A percentile compares a stretch with the other conserved stretches of the same genome.
Evolutionary conservation across 1,140 invertebrate species (phyloP).

Genomic region (Neotoxoptera formosana): DNA sequence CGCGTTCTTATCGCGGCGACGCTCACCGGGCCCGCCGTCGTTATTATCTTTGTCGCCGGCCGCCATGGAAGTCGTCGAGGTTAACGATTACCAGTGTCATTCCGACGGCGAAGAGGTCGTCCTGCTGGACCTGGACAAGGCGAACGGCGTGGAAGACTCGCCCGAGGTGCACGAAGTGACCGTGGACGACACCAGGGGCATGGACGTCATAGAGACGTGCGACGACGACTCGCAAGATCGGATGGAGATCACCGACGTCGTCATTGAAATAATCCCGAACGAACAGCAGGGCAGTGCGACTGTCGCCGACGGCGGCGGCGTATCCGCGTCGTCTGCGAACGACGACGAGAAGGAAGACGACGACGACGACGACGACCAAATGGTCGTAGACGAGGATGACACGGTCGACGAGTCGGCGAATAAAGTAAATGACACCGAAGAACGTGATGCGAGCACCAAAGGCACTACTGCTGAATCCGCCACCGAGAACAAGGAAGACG

Average conservation of each 20-base stretch:
- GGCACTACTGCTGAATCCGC: neutral
- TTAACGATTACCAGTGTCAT: slow-evolving; percentile 35
- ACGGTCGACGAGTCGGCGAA: neutral
- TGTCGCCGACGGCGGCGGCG: neutral
- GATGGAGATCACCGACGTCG: neutral
- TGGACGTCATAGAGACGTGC: slow-evolving; percentile 14
- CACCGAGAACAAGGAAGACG: neutral
- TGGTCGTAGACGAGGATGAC: neutral
- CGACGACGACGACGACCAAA: neutral
- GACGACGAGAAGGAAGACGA: neutral
- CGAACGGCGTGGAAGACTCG: neutral
- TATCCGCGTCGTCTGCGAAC: neutral
- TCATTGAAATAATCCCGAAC: neutral
- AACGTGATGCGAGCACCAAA: neutral
- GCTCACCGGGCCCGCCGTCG: neutral
- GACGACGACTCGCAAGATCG: neutral
- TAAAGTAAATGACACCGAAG: neutral
- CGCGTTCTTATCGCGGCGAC: neutral
- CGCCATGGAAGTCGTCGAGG: slow-evolving; percentile 38
- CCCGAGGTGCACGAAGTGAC: neutral
- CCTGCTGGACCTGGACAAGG: slow-evolving; percentile 24
- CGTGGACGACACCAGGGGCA: neutral
- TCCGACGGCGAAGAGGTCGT: slow-evolving; percentile 51
- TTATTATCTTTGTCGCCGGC: neutral
- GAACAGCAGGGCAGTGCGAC: neutral